Percentiles rank a stretch among this genome's conserved stretches.
phyloP scores from a whole-genome alignment of 2,888 invertebrate genomes.

The Oxycera nigricornis region DNA sequence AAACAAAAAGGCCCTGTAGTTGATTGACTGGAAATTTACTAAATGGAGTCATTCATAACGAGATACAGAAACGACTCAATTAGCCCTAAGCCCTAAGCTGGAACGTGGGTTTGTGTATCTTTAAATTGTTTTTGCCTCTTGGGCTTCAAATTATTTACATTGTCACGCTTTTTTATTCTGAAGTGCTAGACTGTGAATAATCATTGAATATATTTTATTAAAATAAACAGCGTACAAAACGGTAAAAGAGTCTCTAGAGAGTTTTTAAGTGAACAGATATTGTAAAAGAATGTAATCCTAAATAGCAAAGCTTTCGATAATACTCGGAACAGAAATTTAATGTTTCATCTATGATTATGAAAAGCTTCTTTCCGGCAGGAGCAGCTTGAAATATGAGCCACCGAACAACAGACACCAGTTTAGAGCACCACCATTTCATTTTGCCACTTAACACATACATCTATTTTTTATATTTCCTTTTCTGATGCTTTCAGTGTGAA shows the following conservation, averaged over 20 bases:
- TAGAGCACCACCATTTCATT: neutral
- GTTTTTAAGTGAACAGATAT: no score
- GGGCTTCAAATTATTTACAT: slow-evolving; percentile 6
- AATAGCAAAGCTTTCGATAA: no score
- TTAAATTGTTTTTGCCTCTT: neutral
- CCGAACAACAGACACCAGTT: neutral
- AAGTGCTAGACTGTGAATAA: slow-evolving; percentile 38
- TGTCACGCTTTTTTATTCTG: slow-evolving; percentile 5
- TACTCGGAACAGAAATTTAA: neutral
- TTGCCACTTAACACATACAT: no score
- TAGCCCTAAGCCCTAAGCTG: slow-evolving; percentile 18
- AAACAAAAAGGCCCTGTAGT: slow-evolving; percentile 47
- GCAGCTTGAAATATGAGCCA: neutral
- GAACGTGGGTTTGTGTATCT: neutral
- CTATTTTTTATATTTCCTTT: slow-evolving; percentile 11
- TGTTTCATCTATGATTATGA: neutral
- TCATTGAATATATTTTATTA: slow-evolving; percentile 25
- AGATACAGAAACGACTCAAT: slow-evolving; percentile 38
- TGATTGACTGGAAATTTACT: slow-evolving; percentile 52
- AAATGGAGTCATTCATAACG: slow-evolving; percentile 49
- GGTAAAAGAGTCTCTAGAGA: no score
- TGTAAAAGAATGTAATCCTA: no score
- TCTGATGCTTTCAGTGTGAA: slow-evolving; percentile 75
- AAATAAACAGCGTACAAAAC: no score
- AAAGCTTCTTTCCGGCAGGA: neutral